Evolutionary conservation across 2,113 vertebrate genomes (phyloP), one percentile per base, ranked within the genome.

Genomic region (Lophotis ruficrista): DNA sequence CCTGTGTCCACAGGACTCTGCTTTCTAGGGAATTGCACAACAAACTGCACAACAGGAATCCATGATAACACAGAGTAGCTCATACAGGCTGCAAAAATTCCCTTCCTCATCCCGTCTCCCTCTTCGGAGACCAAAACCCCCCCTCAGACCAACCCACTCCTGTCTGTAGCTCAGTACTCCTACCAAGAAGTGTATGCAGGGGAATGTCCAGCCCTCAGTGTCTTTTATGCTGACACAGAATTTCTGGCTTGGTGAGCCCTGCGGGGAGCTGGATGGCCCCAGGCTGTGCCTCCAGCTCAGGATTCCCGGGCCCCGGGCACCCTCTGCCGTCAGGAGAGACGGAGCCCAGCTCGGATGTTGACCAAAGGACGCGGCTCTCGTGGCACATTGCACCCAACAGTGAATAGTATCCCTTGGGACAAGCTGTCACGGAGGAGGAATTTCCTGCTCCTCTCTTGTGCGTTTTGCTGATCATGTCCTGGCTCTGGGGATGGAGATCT

Each of bases 291-390:
- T 60, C 61, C 75, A 48, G 48, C 6, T 0, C 48, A 1, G 66
- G 50, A 57, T 92, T 92, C 35, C 57, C 4, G 3, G 28, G 48
- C 47, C 47, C 90, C 1, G 57, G 85, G 92, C 89, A 92, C 96
- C 96, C 96, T 96, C 97, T 97, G 87, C 95, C 3, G 80, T 77
- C 12, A 1, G 83, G 24, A 88, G 60, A 53, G 35, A 21, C 2
- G 5, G 24, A 95, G 47, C 19, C 16, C 8, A 84, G 31, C n/a
- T 57, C 37, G 37, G 35, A 12, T 10, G 1, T 0, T 38, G 69
- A 24, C 37, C 22, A 19, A 75, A 80, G 76, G 35, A 35, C 6
- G 2, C 3, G 37, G 70, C 25, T 62, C 33, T 53, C 5, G 3
- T 20, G 16, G 3, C 15, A 14, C 20, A 2, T 37, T 6, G 43